These are phyloP conservation scores for Gymnosoma rotundatum DNA, from an alignment of 2,888 invertebrate genomes.

Conservation along the genomic window DNA sequence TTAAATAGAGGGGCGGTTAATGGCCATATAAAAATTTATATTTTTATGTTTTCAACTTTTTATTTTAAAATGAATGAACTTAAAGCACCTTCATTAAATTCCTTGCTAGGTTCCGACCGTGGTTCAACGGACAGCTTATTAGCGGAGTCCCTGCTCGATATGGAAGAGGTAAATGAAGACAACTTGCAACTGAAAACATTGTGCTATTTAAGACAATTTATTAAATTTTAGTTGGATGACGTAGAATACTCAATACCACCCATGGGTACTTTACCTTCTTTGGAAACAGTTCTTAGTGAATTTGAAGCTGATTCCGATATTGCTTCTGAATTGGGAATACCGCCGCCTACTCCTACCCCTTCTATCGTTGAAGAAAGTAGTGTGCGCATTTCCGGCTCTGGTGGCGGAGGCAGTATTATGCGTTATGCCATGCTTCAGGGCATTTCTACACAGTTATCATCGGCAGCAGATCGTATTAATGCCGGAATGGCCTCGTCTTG, in stretches of 20 bases:
- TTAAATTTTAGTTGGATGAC: slow-evolving; percentile 86
- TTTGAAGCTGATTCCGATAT: slow-evolving; percentile 86
- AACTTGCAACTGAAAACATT: slow-evolving; percentile 78
- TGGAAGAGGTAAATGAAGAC: slow-evolving; percentile 85
- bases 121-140: slow-evolving; percentile 87
- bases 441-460: slow-evolving; percentile 92
- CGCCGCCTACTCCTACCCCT: slow-evolving; percentile 81
- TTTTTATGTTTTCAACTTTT: no score
- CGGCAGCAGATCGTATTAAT: slow-evolving; percentile 93
- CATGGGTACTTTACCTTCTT: slow-evolving; percentile 88
- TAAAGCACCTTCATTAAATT: slow-evolving; percentile 83
- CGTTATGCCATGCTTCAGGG: slow-evolving; percentile 92
- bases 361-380: slow-evolving; percentile 79
- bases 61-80: slow-evolving; percentile 77
- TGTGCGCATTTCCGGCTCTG: slow-evolving; percentile 82
- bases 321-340: slow-evolving; percentile 80
- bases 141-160: slow-evolving; percentile 84
- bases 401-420: slow-evolving; percentile 86
- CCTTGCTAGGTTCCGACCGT: slow-evolving; percentile 85
- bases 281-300: slow-evolving; percentile 92
- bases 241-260: slow-evolving; percentile 91
- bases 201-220: slow-evolving; percentile 78
- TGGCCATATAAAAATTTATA: slow-evolving; percentile 22
- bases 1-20: slow-evolving; percentile 57
- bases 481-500: slow-evolving; percentile 94